phyloP scores from a whole-genome alignment of 2,888 invertebrate species.

The Barypeithes pellucidus region DNA sequence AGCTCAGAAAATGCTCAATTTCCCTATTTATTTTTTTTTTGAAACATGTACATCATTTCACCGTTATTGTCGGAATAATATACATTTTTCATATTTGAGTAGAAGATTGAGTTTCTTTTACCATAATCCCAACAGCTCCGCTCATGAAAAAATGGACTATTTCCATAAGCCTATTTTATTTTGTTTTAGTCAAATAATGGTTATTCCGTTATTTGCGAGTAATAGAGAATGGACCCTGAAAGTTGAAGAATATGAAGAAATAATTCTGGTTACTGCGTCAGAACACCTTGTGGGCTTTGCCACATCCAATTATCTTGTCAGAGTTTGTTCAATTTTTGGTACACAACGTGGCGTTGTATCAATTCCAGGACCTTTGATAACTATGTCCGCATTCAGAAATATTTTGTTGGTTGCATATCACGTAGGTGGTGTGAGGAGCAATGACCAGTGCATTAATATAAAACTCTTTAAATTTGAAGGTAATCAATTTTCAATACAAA shows the following conservation, averaged over 20 bases:
- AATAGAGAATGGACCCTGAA: slow-evolving; percentile 91
- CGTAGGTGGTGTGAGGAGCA: slow-evolving; percentile 71
- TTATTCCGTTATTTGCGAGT: slow-evolving; percentile 83
- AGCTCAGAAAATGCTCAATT: too few relatives aligned
- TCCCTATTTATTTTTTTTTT: too few relatives aligned
- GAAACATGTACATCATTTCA: too few relatives aligned
- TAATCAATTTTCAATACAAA: slow-evolving; percentile 19
- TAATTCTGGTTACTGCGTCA: slow-evolving; percentile 78
- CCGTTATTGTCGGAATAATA: too few relatives aligned
- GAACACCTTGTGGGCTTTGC: slow-evolving; percentile 86
- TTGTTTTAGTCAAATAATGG: slow-evolving; percentile 77
- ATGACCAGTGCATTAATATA: slow-evolving; percentile 74
- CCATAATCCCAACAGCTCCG: too few relatives aligned
- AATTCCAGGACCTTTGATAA: slow-evolving; percentile 82
- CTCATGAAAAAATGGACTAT: too few relatives aligned
- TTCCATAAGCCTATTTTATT: slow-evolving; percentile 10
- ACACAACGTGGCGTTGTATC: slow-evolving; percentile 86
- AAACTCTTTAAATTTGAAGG: slow-evolving; percentile 73
- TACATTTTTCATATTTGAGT: too few relatives aligned
- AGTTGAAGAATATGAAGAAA: slow-evolving; percentile 86
- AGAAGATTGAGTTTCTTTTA: too few relatives aligned
- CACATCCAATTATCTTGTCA: slow-evolving; percentile 81
- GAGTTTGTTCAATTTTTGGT: slow-evolving; percentile 91
- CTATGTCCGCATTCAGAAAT: slow-evolving; percentile 77
- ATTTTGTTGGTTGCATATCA: slow-evolving; percentile 81